Conservation (phyloP, 2,888 invertebrate genomes). For the Iphiclides podalirius region DNA sequence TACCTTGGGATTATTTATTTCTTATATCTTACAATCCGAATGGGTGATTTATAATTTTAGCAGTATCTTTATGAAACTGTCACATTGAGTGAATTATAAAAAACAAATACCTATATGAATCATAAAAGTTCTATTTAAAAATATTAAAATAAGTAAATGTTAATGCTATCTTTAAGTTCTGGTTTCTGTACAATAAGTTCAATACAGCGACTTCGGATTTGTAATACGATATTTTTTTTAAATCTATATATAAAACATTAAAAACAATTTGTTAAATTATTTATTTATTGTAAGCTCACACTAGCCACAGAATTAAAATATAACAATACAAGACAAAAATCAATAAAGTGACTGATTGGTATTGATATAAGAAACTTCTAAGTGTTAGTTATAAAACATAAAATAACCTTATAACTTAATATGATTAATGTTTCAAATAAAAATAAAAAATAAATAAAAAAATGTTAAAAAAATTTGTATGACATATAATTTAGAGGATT, state of each 20-base stretch:
- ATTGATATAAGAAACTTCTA: conserved; percentile 36
- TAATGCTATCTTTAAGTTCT: conserved; percentile 26
- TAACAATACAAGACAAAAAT: no score
- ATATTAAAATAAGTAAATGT: conserved; percentile 19
- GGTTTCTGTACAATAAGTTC: conserved; percentile 2
- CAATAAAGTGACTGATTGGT: conserved; percentile 30
- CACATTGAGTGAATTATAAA: no score
- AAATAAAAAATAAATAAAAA: conserved; percentile 15
- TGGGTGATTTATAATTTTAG: neutral
- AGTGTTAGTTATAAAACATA: conserved; percentile 34
- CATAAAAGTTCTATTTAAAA: no score
- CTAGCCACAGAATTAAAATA: no score
- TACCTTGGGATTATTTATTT: conserved; percentile 23
- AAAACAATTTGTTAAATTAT: no score
- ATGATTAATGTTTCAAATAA: conserved; percentile 22
- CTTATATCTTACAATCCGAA: neutral
- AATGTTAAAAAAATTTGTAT: conserved; percentile 22
- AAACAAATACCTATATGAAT: no score
- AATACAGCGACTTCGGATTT: no score
- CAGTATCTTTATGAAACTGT: neutral
- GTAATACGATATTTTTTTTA: no score
- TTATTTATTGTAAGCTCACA: no score
- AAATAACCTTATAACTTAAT: conserved; percentile 15
- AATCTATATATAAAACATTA: no score
- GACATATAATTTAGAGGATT: conserved; percentile 31